These are phyloP conservation scores for Berghia stephanieae DNA, from an alignment of 1,140 invertebrate genomes.

Conservation along the genomic window DNA sequence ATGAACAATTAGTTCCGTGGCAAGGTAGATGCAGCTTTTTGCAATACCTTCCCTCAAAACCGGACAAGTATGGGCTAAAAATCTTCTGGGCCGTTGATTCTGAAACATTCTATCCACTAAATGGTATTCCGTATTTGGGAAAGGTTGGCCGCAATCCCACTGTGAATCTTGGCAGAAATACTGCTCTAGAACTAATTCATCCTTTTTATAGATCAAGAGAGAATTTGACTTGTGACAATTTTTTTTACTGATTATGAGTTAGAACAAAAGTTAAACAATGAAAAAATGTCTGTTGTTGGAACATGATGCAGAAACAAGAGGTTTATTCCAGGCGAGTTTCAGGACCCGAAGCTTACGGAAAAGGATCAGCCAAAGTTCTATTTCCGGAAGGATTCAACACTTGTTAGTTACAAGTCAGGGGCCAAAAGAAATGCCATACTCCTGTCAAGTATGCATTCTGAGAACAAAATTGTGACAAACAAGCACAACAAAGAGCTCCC, in stretches of 20 bases:
- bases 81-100: conserved; percentile 40
- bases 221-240: conserved; percentile 38
- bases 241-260: conserved; percentile 30
- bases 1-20: conserved; percentile 55
- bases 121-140: conserved; percentile 28
- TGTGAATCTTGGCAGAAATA: conserved; percentile 11
- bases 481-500: conserved; percentile 39
- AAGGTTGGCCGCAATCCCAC: conserved; percentile 5
- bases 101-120: conserved; percentile 30
- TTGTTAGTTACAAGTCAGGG: conserved; percentile 18
- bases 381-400: neutral
- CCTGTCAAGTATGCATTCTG: conserved; percentile 4
- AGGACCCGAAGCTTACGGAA: conserved; percentile 9
- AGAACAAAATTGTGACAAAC: neutral
- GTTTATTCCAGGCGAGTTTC: conserved; percentile 5
- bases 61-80: conserved; percentile 68
- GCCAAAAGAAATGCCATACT: neutral
- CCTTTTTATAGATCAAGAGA: conserved; percentile 28
- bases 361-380: conserved; percentile 5
- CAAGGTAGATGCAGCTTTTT: conserved; percentile 49
- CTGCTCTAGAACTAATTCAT: conserved; percentile 20
- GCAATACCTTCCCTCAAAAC: conserved; percentile 68
- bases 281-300: conserved; percentile 1
- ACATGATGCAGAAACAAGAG: neutral
- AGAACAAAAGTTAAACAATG: neutral